Evolutionary conservation across 2,888 invertebrate species (phyloP), one percentile per base, ranked within the genome.

Genomic region (Tipula helvola): DNA sequence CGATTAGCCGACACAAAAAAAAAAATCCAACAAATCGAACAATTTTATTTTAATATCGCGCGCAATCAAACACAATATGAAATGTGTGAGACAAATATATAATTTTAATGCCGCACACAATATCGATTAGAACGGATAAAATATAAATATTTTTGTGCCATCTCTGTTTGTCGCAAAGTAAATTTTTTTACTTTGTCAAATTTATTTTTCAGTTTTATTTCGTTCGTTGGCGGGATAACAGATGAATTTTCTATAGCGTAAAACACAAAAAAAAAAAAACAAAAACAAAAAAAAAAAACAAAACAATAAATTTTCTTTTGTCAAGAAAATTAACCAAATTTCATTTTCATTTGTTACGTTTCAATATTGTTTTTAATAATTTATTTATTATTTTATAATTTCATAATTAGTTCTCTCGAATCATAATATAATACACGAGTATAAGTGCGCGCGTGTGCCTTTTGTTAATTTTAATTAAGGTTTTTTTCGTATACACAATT

Each of bases 171-270:
- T 18, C 71, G 2, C 10, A 12, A 71, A 71, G 41, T 84, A 36
- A 84, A 84, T 84, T 84, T 84, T 84, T 84, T 16, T 84, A 84
- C 16, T n/a, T 84, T 41, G 41, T 84, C 41, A 41, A 84, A 84
- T 39, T 71, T 84, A 41, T 84, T 86, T 52, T 52, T 86, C 52
- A 86, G 86, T 86, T 52, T 52, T 42, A 52, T 52, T 52, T 52
- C 57, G 86, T 52, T 57, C 86, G 86, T 57, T 86, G 86, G 86
- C 86, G 86, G 86, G 52, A 42, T 86, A 86, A 57, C 52, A 57
- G 36, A 57, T 85, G 71, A 71, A 71, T 71, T 71, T 71, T 71
- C 18, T 71, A 39, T 84, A 84, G 36, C 84, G 7, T 39, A 39
- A 39, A 39, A 13, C 16, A 84, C 4, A 36, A 36, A 8, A 44